Conservation (phyloP, 2,797 vertebrate genomes). For the Lacerta agilis region DNA sequence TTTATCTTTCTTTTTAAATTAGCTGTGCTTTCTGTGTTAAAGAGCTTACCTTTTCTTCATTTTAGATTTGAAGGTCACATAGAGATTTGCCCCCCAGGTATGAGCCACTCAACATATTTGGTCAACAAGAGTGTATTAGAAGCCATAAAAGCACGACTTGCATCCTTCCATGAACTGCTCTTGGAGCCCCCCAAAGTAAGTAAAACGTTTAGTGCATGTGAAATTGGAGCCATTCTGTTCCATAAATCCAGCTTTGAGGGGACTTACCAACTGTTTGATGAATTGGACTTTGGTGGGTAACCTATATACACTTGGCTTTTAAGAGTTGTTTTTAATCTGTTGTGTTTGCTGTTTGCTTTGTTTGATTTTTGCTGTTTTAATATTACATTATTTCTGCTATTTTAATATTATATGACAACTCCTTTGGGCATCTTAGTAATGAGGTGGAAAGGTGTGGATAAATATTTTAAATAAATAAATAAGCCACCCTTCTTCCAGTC, state of each 20-base stretch:
- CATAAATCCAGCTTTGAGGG: neutral
- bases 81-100: constrained; percentile 93
- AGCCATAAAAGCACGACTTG: constrained; percentile 92
- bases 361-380: neutral
- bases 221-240: constrained; percentile 10
- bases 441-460: neutral
- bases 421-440: neutral
- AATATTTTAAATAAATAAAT: neutral
- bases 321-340: neutral
- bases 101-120: constrained; percentile 91
- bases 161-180: constrained; percentile 95
- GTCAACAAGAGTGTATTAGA: constrained; percentile 96
- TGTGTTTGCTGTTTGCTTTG: neutral
- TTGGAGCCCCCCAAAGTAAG: constrained; percentile 96
- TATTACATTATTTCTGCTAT: neutral
- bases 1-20: neutral
- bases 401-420: neutral
- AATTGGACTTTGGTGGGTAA: neutral
- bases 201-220: constrained; percentile 2
- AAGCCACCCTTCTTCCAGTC: neutral
- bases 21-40: neutral
- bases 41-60: neutral
- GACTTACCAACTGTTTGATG: neutral
- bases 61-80: constrained; percentile 95
- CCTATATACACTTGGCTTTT: neutral